Conservation (phyloP, 1,140 invertebrate genomes). For the Macrostomum lignano region DNA sequence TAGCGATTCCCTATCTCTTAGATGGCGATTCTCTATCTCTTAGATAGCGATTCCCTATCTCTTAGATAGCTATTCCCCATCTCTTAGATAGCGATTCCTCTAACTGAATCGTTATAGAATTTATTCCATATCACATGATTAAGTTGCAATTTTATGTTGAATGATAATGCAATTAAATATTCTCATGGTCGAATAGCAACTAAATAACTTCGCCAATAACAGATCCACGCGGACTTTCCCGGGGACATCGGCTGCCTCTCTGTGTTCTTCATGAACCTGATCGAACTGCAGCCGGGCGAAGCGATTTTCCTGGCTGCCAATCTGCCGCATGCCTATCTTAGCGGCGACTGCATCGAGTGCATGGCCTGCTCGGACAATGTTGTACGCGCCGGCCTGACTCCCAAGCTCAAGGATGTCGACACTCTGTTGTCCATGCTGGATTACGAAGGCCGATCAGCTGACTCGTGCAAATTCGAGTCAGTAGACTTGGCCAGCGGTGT, state of each 20-base stretch:
- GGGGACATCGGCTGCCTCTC: conserved; percentile 71
- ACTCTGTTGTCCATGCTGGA: conserved; percentile 53
- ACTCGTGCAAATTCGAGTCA: conserved; percentile 1
- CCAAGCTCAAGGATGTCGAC: conserved; percentile 67
- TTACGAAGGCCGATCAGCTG: conserved; percentile 34
- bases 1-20: too few species aligned
- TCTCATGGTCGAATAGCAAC: too few species aligned
- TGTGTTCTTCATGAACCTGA: conserved; percentile 67
- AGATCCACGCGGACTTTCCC: conserved; percentile 40
- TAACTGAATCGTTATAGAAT: too few species aligned
- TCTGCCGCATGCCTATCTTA: conserved; percentile 83
- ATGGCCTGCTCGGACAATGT: conserved; percentile 98
- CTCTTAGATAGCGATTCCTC: too few species aligned
- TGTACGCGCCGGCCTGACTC: conserved; percentile 71
- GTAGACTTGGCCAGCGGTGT: too few species aligned
- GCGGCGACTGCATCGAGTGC: conserved; percentile 83
- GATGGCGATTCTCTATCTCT: too few species aligned
- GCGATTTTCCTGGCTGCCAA: conserved; percentile 71
- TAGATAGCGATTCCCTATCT: too few species aligned
- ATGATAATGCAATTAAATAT: too few species aligned
- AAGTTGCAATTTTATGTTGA: too few species aligned
- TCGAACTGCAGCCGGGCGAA: conserved; percentile 53
- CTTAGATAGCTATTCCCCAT: too few species aligned
- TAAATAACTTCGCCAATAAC: too few species aligned
- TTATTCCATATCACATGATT: too few species aligned